Evolutionary conservation across 2,888 invertebrate species (phyloP).

Genomic region (Drosophila barbarae): DNA sequence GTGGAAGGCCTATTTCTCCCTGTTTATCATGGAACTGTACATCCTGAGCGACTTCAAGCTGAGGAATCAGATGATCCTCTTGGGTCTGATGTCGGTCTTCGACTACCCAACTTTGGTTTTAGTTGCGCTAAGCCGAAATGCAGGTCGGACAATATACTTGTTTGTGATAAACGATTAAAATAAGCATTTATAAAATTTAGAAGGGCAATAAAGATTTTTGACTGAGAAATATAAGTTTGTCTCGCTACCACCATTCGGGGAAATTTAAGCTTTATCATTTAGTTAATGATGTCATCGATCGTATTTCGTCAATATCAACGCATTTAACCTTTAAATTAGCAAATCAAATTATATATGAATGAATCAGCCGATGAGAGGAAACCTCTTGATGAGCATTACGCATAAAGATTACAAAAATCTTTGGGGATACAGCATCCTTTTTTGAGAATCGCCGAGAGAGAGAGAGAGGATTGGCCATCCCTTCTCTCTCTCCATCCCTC

Average conservation of each 20-base stretch:
- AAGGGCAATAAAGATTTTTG: background rate
- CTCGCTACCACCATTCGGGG: background rate
- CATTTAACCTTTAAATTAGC: constrained; percentile 22
- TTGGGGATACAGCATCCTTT: background rate
- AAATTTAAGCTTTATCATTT: constrained; percentile 9
- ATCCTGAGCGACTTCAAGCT: background rate
- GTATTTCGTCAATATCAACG: constrained; percentile 7
- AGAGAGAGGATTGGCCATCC: background rate
- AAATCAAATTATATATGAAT: constrained; percentile 14
- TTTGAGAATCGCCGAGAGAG: constrained; percentile 15
- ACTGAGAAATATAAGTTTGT: background rate
- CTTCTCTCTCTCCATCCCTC: background rate
- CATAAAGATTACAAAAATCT: constrained; percentile 1
- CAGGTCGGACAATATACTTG: background rate
- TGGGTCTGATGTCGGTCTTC: background rate
- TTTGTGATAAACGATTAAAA: background rate
- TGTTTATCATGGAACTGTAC: background rate
- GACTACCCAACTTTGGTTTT: background rate
- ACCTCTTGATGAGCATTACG: constrained; percentile 8
- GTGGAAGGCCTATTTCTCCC: background rate
- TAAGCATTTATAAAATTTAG: background rate
- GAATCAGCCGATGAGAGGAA: constrained; percentile 1
- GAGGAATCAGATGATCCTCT: background rate
- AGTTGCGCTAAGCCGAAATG: background rate
- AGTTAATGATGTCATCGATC: constrained; percentile 20